Evolutionary conservation across 1,140 invertebrate genomes (phyloP).

Genomic region (Meloidogyne hapla): DNA sequence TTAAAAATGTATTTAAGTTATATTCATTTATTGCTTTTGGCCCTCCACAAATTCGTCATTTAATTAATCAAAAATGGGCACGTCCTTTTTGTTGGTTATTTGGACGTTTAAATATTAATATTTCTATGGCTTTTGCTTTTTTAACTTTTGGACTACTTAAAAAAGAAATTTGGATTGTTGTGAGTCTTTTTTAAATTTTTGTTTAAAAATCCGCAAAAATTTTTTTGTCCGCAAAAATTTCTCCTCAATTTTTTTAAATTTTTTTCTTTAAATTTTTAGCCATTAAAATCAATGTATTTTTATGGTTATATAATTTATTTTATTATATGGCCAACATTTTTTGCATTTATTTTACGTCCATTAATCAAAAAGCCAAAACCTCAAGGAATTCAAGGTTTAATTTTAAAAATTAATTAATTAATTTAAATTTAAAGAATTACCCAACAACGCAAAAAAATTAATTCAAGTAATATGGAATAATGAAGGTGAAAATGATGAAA

Average conservation of each 20-base stretch:
- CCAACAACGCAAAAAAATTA: slow-evolving; percentile 29
- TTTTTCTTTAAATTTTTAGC: slow-evolving; percentile 44
- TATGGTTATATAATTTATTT: slow-evolving; percentile 59
- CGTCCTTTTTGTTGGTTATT: slow-evolving; percentile 58
- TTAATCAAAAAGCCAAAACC: background rate
- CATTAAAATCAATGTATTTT: slow-evolving; percentile 59
- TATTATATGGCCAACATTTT: slow-evolving; percentile 55
- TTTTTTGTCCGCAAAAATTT: background rate
- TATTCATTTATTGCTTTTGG: slow-evolving; percentile 53
- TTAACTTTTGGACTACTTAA: slow-evolving; percentile 62
- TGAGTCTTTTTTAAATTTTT: slow-evolving; percentile 19
- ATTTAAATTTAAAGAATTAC: no score
- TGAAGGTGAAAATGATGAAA: slow-evolving; percentile 36
- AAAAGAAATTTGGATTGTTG: slow-evolving; percentile 61
- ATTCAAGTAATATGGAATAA: slow-evolving; percentile 44
- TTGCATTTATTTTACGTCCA: slow-evolving; percentile 17
- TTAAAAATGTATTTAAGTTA: slow-evolving; percentile 45
- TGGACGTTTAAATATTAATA: slow-evolving; percentile 53
- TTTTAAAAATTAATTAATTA: slow-evolving; percentile 47
- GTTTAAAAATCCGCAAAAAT: background rate
- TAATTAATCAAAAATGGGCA: slow-evolving; percentile 33
- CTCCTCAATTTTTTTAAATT: background rate
- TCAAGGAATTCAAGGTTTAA: background rate
- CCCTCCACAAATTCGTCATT: slow-evolving; percentile 49
- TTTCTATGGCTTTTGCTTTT: slow-evolving; percentile 63